Evolutionary conservation across 2,888 invertebrate species (phyloP).

Genomic region (Argynnis bischoffii): DNA sequence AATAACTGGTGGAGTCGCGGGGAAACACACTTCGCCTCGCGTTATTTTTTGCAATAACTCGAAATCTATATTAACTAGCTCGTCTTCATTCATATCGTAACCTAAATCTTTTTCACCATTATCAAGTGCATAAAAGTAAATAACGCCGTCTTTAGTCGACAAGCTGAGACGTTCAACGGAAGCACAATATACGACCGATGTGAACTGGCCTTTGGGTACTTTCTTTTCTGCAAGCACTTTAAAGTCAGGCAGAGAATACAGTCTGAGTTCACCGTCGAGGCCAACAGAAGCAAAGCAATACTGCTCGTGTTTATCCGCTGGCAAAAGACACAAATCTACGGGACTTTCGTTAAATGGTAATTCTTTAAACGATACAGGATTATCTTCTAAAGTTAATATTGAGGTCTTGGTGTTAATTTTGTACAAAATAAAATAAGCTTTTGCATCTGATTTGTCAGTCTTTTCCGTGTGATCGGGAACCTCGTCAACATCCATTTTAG

Average conservation of each 20-base stretch:
- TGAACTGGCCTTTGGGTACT: constrained; percentile 87
- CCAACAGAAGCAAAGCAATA: constrained; percentile 89
- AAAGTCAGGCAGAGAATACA: constrained; percentile 88
- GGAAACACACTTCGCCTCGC: constrained; percentile 62
- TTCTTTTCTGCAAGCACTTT: constrained; percentile 86
- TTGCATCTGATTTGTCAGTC: constrained; percentile 55
- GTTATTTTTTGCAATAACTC: constrained; percentile 71
- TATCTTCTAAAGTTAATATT: constrained; percentile 76
- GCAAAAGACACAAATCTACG: constrained; percentile 86
- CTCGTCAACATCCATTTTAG: constrained; percentile 75
- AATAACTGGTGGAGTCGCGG: constrained; percentile 61
- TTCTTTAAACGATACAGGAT: constrained; percentile 84
- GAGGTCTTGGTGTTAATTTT: constrained; percentile 68
- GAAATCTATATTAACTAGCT: constrained; percentile 76
- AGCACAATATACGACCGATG: constrained; percentile 92
- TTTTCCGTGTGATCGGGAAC: constrained; percentile 55
- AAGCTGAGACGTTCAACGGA: constrained; percentile 94
- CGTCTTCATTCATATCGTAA: constrained; percentile 88
- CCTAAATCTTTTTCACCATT: constrained; percentile 87
- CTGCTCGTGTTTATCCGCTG: constrained; percentile 72
- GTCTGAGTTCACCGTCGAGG: constrained; percentile 87
- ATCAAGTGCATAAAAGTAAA: constrained; percentile 91
- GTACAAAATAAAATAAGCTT: constrained; percentile 68
- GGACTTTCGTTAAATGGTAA: constrained; percentile 86
- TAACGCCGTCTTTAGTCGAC: constrained; percentile 89